phyloP scores from a whole-genome alignment of 2,797 vertebrate species.

The Steatocranus sp. region DNA sequence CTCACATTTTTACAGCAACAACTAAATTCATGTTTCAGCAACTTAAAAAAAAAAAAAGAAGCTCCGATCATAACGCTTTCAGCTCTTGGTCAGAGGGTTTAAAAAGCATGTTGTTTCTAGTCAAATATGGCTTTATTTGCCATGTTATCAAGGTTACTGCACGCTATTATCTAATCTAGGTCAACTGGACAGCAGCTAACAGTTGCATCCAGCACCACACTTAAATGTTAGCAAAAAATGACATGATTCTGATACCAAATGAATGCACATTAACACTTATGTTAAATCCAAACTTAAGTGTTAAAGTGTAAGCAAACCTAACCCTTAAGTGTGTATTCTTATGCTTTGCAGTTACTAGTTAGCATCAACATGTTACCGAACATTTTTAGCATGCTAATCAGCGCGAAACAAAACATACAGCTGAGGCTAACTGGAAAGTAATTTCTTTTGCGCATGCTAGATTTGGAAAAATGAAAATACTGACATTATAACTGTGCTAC shows the following conservation, averaged over 20 bases:
- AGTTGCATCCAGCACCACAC: background rate
- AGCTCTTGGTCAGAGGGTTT: background rate
- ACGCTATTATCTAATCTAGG: background rate
- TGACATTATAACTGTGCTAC: background rate
- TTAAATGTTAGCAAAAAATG: background rate
- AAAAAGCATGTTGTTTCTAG: background rate
- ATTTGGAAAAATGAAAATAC: background rate
- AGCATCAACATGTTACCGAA: background rate
- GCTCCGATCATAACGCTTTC: background rate
- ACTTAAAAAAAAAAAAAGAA: background rate
- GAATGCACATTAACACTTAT: background rate
- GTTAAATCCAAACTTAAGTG: background rate
- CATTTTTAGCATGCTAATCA: background rate
- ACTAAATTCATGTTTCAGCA: background rate
- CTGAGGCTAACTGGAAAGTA: too few relatives aligned
- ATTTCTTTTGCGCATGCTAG: background rate
- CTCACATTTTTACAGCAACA: background rate
- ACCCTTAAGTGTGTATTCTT: background rate
- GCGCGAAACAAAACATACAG: background rate
- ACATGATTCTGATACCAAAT: background rate
- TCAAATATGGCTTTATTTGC: background rate
- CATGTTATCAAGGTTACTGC: background rate
- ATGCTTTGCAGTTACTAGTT: background rate
- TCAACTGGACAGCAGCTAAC: background rate
- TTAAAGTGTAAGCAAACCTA: background rate